A percentile compares a stretch with the other conserved stretches of the same genome.
Evolutionary conservation across 2,888 invertebrate genomes (phyloP).

Genomic region (Terebella lapidaria): DNA sequence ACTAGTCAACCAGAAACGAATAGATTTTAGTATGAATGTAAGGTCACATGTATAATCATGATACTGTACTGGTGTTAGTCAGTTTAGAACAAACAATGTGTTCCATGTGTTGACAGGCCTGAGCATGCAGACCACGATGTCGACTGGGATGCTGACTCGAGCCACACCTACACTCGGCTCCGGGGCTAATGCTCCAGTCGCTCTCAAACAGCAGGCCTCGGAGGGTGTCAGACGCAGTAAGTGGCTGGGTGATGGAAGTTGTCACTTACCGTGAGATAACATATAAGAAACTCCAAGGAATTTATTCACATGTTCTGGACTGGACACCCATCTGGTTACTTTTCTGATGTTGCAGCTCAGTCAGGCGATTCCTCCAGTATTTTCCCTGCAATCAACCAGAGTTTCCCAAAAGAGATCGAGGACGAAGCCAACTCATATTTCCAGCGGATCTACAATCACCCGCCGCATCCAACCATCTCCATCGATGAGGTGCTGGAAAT

Average conservation of each 20-base stretch:
- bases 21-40: no score
- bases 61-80: no score
- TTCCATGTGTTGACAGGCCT: no score
- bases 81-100: no score
- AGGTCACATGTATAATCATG: no score
- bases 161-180: neutral
- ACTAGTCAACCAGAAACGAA: neutral
- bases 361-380: no score
- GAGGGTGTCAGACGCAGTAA: neutral
- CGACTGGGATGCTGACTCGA: neutral
- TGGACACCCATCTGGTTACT: no score
- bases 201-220: conserved; percentile 9
- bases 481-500: conserved; percentile 88
- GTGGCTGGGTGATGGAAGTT: conserved; percentile 2
- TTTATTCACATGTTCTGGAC: no score
- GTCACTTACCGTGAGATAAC: no score
- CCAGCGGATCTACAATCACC: conserved; percentile 90
- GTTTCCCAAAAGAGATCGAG: conserved; percentile 90
- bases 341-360: no score
- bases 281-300: no score
- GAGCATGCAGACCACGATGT: neutral
- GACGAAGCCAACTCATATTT: conserved; percentile 99
- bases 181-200: neutral
- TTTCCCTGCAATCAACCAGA: conserved; percentile 53
- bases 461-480: conserved; percentile 82